Conservation (phyloP, 2,888 invertebrate species). For the Eupithecia subumbrata region DNA sequence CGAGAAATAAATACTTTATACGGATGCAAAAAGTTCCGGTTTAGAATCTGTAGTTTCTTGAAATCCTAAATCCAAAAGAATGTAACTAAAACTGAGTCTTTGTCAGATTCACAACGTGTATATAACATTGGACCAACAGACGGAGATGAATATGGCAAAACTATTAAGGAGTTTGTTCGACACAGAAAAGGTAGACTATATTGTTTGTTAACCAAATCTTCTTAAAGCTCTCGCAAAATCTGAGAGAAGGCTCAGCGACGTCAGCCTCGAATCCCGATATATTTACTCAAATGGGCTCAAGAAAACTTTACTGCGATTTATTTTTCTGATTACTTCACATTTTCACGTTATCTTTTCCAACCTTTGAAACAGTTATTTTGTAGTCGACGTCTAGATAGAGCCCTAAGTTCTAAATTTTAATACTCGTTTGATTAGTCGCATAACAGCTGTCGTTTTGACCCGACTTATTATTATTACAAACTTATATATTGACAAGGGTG, state of each 20-base stretch:
- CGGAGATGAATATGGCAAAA: neutral
- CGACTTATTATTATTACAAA: neutral
- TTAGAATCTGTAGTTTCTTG: too few species aligned
- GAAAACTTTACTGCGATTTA: constrained; percentile 27
- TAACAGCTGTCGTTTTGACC: constrained; percentile 11
- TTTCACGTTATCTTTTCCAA: neutral
- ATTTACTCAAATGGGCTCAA: constrained; percentile 38
- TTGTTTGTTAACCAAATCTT: neutral
- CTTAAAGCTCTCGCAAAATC: neutral
- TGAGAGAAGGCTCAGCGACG: neutral
- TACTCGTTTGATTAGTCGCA: constrained; percentile 28
- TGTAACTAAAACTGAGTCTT: neutral
- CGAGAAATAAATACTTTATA: neutral
- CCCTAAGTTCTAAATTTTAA: constrained; percentile 8
- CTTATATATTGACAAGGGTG: too few species aligned
- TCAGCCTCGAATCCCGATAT: constrained; percentile 21
- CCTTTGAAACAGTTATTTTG: constrained; percentile 36
- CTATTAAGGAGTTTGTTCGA: neutral
- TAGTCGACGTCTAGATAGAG: constrained; percentile 32
- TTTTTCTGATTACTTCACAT: constrained; percentile 35
- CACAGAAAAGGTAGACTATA: neutral
- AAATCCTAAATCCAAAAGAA: too few species aligned
- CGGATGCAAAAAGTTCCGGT: too few species aligned
- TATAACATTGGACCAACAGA: too few species aligned
- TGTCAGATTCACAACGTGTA: too few species aligned